Percentiles rank a stretch among this genome's conserved stretches.
These are phyloP conservation scores for Trichomycterus rosablanca DNA, from an alignment of 2,113 vertebrate species.

Conservation along the genomic window DNA sequence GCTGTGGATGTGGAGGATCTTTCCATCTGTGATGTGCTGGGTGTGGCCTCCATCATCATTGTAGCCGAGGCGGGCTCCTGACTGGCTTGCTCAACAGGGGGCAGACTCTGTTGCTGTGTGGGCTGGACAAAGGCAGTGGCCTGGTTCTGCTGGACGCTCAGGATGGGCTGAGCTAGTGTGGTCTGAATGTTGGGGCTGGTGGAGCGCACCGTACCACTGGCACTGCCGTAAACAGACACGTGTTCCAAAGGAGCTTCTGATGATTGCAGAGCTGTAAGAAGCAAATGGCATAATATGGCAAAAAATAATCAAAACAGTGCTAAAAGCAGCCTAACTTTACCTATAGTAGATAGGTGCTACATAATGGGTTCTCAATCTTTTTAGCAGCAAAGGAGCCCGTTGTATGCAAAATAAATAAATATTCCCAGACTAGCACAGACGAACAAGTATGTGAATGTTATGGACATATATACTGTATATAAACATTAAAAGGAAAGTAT, in stretches of 20 bases:
- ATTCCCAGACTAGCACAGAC: too few relatives aligned
- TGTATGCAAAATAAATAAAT: too few relatives aligned
- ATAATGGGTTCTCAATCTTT: too few relatives aligned
- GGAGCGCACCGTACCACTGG: slow-evolving; percentile 94
- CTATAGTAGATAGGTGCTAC: too few relatives aligned
- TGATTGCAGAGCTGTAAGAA: slow-evolving; percentile 80
- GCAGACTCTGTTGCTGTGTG: slow-evolving; percentile 88
- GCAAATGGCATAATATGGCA: too few relatives aligned
- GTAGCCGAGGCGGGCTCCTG: slow-evolving; percentile 75
- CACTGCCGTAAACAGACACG: slow-evolving; percentile 86
- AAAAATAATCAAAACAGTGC: too few relatives aligned
- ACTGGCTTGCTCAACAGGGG: slow-evolving; percentile 77
- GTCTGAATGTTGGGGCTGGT: slow-evolving; percentile 94
- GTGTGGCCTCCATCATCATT: slow-evolving; percentile 80
- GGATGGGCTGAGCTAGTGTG: slow-evolving; percentile 77
- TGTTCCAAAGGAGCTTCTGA: slow-evolving; percentile 87
- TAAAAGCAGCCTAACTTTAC: too few relatives aligned
- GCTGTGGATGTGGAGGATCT: slow-evolving; percentile 87
- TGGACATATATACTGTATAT: too few relatives aligned
- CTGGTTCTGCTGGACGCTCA: slow-evolving; percentile 86
- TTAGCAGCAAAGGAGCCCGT: too few relatives aligned
- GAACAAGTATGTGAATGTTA: too few relatives aligned
- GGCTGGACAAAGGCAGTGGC: slow-evolving; percentile 96
- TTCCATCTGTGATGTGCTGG: slow-evolving; percentile 81
- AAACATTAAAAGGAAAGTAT: too few relatives aligned